These are phyloP conservation scores for Melopsittacus undulatus DNA, from an alignment of 2,797 vertebrate genomes.

Conservation along the genomic window DNA sequence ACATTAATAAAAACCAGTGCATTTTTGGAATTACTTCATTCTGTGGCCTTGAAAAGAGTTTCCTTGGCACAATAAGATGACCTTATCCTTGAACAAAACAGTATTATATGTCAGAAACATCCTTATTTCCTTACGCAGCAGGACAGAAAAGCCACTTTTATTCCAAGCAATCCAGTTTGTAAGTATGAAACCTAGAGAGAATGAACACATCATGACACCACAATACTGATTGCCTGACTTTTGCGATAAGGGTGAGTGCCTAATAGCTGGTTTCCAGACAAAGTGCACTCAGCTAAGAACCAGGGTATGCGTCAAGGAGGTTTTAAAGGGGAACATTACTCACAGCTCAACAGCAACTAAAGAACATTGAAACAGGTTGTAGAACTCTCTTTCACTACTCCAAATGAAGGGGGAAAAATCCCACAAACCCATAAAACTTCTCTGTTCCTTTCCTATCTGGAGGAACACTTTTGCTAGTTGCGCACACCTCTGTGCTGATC, in stretches of 20 bases:
- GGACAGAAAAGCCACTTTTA: constrained; percentile 13
- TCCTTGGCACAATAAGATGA: neutral
- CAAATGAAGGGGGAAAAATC: neutral
- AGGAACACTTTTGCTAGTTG: neutral
- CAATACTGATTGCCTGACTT: neutral
- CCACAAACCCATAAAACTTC: neutral
- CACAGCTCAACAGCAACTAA: neutral
- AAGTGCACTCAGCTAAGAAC: neutral
- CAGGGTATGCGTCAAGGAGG: neutral
- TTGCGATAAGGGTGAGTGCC: neutral
- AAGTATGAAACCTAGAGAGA: neutral
- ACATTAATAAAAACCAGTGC: constrained; percentile 13
- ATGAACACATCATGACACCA: neutral
- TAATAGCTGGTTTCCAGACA: neutral
- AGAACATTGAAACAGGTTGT: neutral
- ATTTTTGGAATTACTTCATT: constrained; percentile 16
- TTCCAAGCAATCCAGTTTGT: neutral
- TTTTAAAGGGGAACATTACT: neutral
- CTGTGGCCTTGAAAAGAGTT: constrained; percentile 1
- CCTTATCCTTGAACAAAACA: neutral
- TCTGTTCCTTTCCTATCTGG: neutral
- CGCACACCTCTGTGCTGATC: neutral
- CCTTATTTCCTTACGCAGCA: neutral
- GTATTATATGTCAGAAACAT: neutral
- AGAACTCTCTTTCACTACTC: neutral